Conservation (phyloP, 2,888 invertebrate genomes). For the Fragum fragum region DNA sequence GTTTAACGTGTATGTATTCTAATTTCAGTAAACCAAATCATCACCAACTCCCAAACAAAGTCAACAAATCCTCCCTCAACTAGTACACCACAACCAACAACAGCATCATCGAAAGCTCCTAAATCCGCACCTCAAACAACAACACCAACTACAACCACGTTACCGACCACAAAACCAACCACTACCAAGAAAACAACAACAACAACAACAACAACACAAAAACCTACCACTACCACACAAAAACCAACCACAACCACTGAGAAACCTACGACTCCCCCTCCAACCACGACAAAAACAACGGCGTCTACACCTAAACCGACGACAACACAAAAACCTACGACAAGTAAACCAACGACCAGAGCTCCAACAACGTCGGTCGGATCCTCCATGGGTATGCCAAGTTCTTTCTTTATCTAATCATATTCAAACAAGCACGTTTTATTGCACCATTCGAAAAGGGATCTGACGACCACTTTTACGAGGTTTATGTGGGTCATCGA, state of each 20-base stretch:
- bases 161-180: slow-evolving; percentile 10
- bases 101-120: slow-evolving; percentile 18
- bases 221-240: slow-evolving; percentile 7
- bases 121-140: slow-evolving; percentile 17
- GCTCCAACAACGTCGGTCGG: neutral
- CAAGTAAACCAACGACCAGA: slow-evolving; percentile 1
- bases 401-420: too few species aligned
- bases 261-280: slow-evolving; percentile 4
- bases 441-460: too few species aligned
- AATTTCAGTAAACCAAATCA: neutral
- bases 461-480: too few species aligned
- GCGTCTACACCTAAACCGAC: slow-evolving; percentile 9
- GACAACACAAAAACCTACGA: slow-evolving; percentile 19
- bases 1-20: too few species aligned
- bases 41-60: neutral
- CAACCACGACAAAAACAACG: neutral
- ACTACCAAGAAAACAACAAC: slow-evolving; percentile 22
- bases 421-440: too few species aligned
- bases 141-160: slow-evolving; percentile 18
- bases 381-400: slow-evolving; percentile 6
- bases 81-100: slow-evolving; percentile 19
- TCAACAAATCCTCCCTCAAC: neutral
- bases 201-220: slow-evolving; percentile 27
- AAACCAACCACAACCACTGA: slow-evolving; percentile 26
- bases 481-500: too few species aligned